These are phyloP conservation scores for Thereva unica DNA, from an alignment of 2,888 invertebrate species.

Conservation along the genomic window DNA sequence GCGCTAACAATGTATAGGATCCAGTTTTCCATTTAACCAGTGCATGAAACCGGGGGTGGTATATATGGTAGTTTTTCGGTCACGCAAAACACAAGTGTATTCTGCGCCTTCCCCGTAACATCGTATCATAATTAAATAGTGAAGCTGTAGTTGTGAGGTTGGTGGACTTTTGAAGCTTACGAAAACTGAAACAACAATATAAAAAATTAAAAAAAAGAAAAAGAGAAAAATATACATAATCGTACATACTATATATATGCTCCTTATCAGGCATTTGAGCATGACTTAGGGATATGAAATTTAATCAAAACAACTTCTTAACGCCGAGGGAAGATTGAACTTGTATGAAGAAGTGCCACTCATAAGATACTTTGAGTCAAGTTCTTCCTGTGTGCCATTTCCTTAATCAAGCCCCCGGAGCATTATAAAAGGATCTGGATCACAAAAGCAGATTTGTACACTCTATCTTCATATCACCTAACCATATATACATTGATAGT, in stretches of 20 bases:
- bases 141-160: constrained; percentile 41
- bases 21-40: constrained; percentile 10
- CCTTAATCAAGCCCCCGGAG: constrained; percentile 24
- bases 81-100: constrained; percentile 33
- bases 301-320: constrained; percentile 20
- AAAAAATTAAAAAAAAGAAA: too few species aligned
- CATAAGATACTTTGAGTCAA: constrained; percentile 1
- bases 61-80: constrained; percentile 29
- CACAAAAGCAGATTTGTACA: constrained; percentile 1
- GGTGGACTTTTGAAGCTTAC: constrained; percentile 39
- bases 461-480: too few species aligned
- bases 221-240: too few species aligned
- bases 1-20: constrained; percentile 16
- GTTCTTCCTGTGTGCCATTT: constrained; percentile 27
- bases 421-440: constrained; percentile 18
- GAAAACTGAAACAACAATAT: constrained; percentile 12
- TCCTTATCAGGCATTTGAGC: constrained; percentile 1
- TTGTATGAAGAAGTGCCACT: constrained; percentile 13
- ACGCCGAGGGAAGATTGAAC: constrained; percentile 7
- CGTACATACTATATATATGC: too few species aligned
- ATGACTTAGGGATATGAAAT: constrained; percentile 25
- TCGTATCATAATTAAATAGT: constrained; percentile 21
- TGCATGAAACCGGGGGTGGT: constrained; percentile 21
- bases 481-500: too few species aligned
- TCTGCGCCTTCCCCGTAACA: constrained; percentile 17